Evolutionary conservation across 2,113 vertebrate genomes (phyloP), one percentile per base, ranked within the genome.

Genomic region (Crotalus helleri): DNA sequence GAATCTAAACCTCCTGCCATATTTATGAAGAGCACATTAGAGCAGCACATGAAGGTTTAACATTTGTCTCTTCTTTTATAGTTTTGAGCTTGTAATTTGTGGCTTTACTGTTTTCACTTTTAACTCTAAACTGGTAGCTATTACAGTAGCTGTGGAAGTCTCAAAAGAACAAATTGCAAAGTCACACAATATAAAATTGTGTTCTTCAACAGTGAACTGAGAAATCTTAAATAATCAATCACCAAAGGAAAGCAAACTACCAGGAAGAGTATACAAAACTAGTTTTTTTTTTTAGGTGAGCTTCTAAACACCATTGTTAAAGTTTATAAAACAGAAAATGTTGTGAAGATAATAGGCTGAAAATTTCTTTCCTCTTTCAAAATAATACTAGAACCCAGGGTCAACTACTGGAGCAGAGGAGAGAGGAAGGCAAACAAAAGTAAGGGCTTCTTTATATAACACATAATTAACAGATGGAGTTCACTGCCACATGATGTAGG

Each of bases 201-300:
- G 4, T 88, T 86, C 69, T 85, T 90, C 88, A 93, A 93, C 59
- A 90, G 85, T 85, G 26, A 85, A 90, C 49, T 85, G 64, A 90
- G 88, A 90, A 89, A 90, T 90, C 54, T 5, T 59, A 88, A 85
- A 59, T 51, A 93, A 90, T 90, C 88, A 90, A 29, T 53, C 88
- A 6, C 46, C 89, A 85, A 57, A 57, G 89, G 10, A 39, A 55
- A 69, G 26, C 53, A 53, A 59, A 85, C 54, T 59, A 33, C 23
- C 59, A 46, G 54, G n/a, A 44, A 29, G 58, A 58, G 13, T 7
- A 81, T 81, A 74, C 49, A 92, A 69, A 54, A 39, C 12, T 81
- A 17, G 0, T 81, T 23, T 89, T 39, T 89, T 39, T 81, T 39
- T 81, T 10, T 11, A 92, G 53, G 39, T n/a, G 19, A 19, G 33